Percentiles rank a stretch among this genome's conserved stretches.
These are phyloP conservation scores for Scolopax bukidnonensis DNA, from an alignment of 2,797 vertebrate species.

Conservation along the genomic window DNA sequence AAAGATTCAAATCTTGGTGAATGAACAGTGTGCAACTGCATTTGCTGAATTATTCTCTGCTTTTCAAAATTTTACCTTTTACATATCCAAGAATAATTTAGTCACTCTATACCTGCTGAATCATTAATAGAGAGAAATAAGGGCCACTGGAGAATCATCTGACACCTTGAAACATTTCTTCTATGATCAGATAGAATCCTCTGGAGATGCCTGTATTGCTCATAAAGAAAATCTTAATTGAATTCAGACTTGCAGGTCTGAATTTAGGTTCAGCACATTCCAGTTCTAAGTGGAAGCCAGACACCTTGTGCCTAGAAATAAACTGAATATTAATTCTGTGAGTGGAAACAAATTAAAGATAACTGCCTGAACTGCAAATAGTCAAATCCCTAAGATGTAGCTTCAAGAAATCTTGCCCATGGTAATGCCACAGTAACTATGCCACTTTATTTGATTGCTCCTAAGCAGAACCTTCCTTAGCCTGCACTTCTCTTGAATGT, in stretches of 20 bases:
- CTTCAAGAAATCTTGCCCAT: background rate
- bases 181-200: background rate
- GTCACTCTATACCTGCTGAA: background rate
- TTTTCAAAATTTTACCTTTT: background rate
- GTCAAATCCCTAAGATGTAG: background rate
- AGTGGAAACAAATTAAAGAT: background rate
- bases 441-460: background rate
- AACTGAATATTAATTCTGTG: background rate
- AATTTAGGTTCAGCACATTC: background rate
- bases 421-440: background rate
- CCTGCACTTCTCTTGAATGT: background rate
- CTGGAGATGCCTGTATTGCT: background rate
- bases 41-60: background rate
- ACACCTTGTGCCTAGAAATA: background rate
- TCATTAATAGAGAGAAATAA: background rate
- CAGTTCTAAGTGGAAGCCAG: background rate
- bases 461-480: background rate
- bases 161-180: background rate
- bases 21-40: background rate
- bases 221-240: background rate
- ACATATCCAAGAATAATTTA: background rate
- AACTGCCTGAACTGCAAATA: background rate
- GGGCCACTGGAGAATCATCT: background rate
- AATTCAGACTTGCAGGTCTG: background rate
- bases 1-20: background rate